Percentiles rank a stretch among this genome's conserved stretches.
phyloP scores from a whole-genome alignment of 2,797 vertebrate species.

The Odontamblyopus rebecca region DNA sequence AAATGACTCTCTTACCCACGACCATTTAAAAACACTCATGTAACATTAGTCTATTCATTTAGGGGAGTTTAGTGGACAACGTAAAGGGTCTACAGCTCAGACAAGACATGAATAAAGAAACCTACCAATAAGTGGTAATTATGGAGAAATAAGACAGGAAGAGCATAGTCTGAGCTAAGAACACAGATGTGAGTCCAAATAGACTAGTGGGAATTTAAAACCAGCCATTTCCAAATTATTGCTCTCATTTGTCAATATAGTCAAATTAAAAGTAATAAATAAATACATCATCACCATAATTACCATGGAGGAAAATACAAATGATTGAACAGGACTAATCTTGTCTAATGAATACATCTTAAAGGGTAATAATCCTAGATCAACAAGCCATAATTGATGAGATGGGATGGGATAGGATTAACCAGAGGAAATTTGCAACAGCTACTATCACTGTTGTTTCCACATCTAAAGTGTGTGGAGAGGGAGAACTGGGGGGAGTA shows the following conservation, averaged over 20 bases:
- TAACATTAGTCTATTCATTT: background rate
- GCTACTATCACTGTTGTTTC: background rate
- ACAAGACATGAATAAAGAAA: background rate
- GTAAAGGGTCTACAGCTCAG: background rate
- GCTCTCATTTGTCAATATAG: background rate
- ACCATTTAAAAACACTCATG: constrained; percentile 1
- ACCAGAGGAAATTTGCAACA: background rate
- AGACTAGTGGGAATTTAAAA: no score
- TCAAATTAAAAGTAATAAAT: background rate
- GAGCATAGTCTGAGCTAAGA: background rate
- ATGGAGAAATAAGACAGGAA: background rate
- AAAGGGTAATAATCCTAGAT: background rate
- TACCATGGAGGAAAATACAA: background rate
- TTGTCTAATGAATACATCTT: no score
- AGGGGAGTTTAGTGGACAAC: constrained; percentile 1
- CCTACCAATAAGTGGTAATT: background rate
- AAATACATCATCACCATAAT: background rate
- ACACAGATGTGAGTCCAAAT: no score
- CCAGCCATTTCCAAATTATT: background rate
- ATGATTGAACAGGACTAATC: background rate
- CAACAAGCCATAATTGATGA: background rate
- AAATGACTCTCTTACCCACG: background rate
- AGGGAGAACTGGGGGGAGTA: background rate
- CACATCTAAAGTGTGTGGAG: background rate
- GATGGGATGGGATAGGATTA: background rate